phyloP scores from a whole-genome alignment of 2,888 invertebrate genomes.

The Orthonevra nobilis region DNA sequence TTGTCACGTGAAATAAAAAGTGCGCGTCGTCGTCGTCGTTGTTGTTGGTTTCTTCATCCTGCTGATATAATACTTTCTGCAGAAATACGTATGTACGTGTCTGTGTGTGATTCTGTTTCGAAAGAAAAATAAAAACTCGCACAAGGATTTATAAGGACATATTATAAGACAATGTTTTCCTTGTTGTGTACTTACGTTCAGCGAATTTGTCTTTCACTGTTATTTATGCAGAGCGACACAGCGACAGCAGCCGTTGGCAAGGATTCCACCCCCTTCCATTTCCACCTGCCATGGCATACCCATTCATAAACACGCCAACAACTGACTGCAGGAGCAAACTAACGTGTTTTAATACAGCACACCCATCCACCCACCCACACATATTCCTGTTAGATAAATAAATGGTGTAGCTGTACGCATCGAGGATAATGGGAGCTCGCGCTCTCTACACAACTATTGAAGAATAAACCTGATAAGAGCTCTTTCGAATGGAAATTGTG shows the following conservation, averaged over 20 bases:
- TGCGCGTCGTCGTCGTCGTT: slow-evolving; percentile 21
- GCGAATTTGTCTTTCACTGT: slow-evolving; percentile 62
- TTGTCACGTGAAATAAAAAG: slow-evolving; percentile 66
- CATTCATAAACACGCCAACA: too few species aligned
- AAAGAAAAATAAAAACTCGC: slow-evolving; percentile 3
- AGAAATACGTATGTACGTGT: too few species aligned
- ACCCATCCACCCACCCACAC: neutral
- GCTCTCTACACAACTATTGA: slow-evolving; percentile 46
- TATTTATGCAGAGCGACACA: slow-evolving; percentile 63
- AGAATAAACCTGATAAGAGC: slow-evolving; percentile 64
- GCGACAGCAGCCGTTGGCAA: slow-evolving; percentile 54
- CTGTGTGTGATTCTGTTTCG: too few species aligned
- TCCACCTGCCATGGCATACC: too few species aligned
- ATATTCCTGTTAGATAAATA: slow-evolving; percentile 36
- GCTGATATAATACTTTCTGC: too few species aligned
- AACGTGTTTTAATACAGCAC: neutral
- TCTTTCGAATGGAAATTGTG: slow-evolving; percentile 64
- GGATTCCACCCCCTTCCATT: slow-evolving; percentile 12
- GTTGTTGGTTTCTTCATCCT: neutral
- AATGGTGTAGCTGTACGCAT: slow-evolving; percentile 41
- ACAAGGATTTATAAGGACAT: slow-evolving; percentile 65
- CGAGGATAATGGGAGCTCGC: slow-evolving; percentile 52
- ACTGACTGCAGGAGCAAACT: too few species aligned
- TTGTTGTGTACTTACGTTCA: slow-evolving; percentile 65
- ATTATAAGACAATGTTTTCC: slow-evolving; percentile 69